phyloP scores from a whole-genome alignment of 2,888 invertebrate genomes.

The Lagria hirta region DNA sequence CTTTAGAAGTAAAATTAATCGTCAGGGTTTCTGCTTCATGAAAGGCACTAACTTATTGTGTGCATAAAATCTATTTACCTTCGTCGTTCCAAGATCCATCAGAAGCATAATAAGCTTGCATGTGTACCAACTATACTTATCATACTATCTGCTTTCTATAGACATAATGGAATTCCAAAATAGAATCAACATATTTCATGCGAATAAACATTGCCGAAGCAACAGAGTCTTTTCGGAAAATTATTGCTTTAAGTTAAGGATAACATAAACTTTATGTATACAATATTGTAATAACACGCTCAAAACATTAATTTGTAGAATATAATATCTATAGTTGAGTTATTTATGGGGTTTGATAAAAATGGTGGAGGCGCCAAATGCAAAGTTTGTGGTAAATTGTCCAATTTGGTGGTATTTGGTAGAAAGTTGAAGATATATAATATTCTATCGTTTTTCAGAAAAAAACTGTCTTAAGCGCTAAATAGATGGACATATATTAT shows the following conservation, averaged over 20 bases:
- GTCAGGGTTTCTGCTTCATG: conserved; percentile 6
- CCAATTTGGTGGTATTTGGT: neutral
- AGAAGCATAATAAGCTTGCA: conserved; percentile 16
- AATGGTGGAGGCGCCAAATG: neutral
- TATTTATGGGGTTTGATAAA: conserved; percentile 2
- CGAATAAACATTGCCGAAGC: conserved; percentile 26
- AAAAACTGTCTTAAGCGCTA: too few relatives aligned
- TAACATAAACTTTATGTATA: conserved; percentile 11
- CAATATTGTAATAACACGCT: conserved; percentile 11
- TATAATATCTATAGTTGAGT: too few relatives aligned
- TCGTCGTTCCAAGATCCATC: conserved; percentile 17
- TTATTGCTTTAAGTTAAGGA: conserved; percentile 21
- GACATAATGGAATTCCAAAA: conserved; percentile 24
- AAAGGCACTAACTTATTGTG: conserved; percentile 18
- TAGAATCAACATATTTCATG: conserved; percentile 24
- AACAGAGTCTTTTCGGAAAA: conserved; percentile 20
- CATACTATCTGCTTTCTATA: conserved; percentile 13
- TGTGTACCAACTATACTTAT: conserved; percentile 21
- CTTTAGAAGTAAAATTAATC: conserved; percentile 14
- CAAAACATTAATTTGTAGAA: too few relatives aligned
- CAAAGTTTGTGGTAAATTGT: neutral
- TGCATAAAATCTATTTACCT: conserved; percentile 19
- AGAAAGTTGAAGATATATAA: neutral
- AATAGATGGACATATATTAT: too few relatives aligned
- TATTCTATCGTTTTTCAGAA: conserved; percentile 1